Conservation (phyloP, 2,797 vertebrate genomes). For the Phrynocephalus forsythii region DNA sequence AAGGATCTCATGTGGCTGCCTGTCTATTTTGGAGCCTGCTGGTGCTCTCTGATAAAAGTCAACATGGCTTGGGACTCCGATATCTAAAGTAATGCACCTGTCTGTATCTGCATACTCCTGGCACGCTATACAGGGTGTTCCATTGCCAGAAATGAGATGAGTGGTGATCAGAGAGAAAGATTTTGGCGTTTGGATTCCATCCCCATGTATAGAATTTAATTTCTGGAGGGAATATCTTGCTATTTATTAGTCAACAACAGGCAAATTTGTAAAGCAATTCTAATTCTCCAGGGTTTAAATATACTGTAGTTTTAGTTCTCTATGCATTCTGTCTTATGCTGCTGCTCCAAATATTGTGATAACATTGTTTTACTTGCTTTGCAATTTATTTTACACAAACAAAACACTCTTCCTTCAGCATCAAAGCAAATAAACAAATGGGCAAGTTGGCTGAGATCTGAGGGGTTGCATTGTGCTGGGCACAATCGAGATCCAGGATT, state of each 20-base stretch:
- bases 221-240: neutral
- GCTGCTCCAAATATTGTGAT: neutral
- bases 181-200: neutral
- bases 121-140: neutral
- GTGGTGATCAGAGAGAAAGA: neutral
- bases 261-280: neutral
- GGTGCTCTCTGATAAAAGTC: neutral
- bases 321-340: neutral
- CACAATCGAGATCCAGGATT: neutral
- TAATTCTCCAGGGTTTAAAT: neutral
- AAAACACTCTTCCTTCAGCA: neutral
- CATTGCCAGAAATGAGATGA: neutral
- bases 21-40: neutral
- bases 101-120: neutral
- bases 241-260: neutral
- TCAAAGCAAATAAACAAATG: neutral
- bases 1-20: neutral
- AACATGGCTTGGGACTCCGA: neutral
- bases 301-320: neutral
- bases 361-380: neutral
- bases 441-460: neutral
- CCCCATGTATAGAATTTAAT: neutral
- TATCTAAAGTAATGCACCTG: neutral
- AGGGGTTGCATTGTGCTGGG: neutral
- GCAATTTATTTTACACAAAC: neutral